phyloP scores from a whole-genome alignment of 2,888 invertebrate genomes.

The Drosophila eohydei region DNA sequence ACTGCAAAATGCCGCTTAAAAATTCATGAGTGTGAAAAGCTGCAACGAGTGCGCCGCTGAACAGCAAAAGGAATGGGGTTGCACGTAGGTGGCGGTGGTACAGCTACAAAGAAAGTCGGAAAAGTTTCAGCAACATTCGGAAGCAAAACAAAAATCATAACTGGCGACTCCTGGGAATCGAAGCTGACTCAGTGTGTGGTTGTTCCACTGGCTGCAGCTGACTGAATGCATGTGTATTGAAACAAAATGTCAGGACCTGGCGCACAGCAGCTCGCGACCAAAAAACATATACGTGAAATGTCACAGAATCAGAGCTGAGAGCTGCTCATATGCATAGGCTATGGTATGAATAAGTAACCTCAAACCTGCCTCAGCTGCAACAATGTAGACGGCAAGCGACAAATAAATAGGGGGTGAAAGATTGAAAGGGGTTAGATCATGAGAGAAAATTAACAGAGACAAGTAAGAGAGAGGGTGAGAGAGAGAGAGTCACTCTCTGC shows the following conservation, averaged over 20 bases:
- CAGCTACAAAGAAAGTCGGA: constrained; percentile 18
- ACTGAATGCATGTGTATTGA: constrained; percentile 63
- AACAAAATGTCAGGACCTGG: constrained; percentile 44
- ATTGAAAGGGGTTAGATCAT: not conserved
- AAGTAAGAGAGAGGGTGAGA: not conserved
- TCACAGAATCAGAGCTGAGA: constrained; percentile 37
- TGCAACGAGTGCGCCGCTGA: constrained; percentile 48
- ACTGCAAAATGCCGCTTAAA: constrained; percentile 75
- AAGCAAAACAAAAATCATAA: constrained; percentile 56
- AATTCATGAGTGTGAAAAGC: constrained; percentile 78
- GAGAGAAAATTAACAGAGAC: not conserved
- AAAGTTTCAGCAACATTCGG: constrained; percentile 43
- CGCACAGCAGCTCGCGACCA: constrained; percentile 23
- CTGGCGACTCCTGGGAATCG: constrained; percentile 18
- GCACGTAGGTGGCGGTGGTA: not conserved
- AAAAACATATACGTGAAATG: constrained; percentile 37
- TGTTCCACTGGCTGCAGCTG: constrained; percentile 12
- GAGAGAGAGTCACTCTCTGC: not conserved
- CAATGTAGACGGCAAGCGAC: constrained; percentile 14
- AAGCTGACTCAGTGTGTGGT: constrained; percentile 13
- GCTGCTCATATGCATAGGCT: constrained; percentile 59
- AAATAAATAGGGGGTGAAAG: not conserved
- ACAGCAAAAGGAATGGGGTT: constrained; percentile 4
- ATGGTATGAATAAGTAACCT: constrained; percentile 45
- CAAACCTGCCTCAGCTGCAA: constrained; percentile 23